Evolutionary conservation across 2,113 vertebrate genomes (phyloP).

Genomic region (Ifrita kowaldi): DNA sequence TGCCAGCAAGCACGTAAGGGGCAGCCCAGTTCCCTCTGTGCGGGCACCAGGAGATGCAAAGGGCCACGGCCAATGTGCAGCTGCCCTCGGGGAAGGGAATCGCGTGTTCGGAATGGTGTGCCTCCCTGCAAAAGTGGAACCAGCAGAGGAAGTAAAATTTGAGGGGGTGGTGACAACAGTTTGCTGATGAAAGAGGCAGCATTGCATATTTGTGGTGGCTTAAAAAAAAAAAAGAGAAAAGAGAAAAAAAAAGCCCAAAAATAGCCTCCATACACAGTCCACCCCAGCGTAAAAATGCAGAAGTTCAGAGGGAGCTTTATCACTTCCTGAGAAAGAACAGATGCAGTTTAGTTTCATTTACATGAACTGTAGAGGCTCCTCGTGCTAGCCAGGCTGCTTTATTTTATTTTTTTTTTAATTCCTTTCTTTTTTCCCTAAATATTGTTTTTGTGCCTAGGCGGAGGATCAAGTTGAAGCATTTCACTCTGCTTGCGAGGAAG

Average conservation of each 20-base stretch:
- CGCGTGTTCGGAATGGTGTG: not conserved
- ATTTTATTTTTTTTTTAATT: not conserved
- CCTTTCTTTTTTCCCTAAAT: not conserved
- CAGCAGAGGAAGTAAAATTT: constrained; percentile 67
- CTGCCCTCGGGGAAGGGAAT: constrained; percentile 36
- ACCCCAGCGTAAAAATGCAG: constrained; percentile 67
- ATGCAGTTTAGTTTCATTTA: constrained; percentile 57
- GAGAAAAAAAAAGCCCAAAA: not conserved
- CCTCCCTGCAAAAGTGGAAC: constrained; percentile 48
- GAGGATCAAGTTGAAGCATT: constrained; percentile 24
- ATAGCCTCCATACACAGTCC: constrained; percentile 52
- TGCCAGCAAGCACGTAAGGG: constrained; percentile 8
- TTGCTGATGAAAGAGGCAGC: constrained; percentile 65
- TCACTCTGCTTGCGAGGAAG: constrained; percentile 3
- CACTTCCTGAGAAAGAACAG: constrained; percentile 70
- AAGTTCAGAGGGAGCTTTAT: constrained; percentile 66
- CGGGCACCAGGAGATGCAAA: no score
- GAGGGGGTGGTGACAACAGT: constrained; percentile 66
- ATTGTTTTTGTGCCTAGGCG: constrained; percentile 20
- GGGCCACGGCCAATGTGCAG: accelerated
- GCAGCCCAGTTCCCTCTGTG: accelerated
- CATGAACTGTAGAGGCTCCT: not conserved
- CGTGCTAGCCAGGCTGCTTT: not conserved
- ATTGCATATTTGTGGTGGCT: constrained; percentile 61
- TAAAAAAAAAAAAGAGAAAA: not conserved